Conservation (phyloP, 2,797 vertebrate genomes). For the Gallinago solitaria region DNA sequence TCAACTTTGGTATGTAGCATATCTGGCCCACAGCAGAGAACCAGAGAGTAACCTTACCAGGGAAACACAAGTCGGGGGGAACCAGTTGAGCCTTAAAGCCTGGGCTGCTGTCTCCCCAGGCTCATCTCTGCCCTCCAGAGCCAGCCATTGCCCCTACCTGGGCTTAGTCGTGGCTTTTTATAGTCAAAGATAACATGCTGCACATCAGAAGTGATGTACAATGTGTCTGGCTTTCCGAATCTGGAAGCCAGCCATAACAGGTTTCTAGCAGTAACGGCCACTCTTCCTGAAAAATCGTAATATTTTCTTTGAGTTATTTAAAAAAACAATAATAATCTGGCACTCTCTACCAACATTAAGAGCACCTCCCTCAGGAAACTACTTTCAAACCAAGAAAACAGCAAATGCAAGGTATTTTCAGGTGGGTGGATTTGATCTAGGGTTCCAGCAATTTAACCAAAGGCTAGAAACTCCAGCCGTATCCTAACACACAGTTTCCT, state of each 20-base stretch:
- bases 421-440: not conserved
- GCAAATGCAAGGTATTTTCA: slow-evolving; percentile 14
- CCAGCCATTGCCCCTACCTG: not conserved
- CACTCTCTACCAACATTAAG: not conserved
- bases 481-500: not conserved
- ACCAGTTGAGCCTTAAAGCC: not conserved
- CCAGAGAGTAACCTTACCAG: not conserved
- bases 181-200: not conserved
- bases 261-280: not conserved
- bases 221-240: not conserved
- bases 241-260: not conserved
- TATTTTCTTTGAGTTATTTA: not conserved
- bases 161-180: not conserved
- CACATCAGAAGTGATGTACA: not conserved
- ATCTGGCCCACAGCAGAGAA: not conserved
- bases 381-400: not conserved
- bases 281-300: not conserved
- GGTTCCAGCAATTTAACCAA: not conserved
- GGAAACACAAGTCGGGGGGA: not conserved
- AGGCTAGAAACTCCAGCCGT: not conserved
- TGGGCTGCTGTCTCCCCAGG: not conserved
- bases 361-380: not conserved
- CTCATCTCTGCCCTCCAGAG: not conserved
- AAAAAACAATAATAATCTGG: not conserved
- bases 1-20: not conserved